phyloP scores from a whole-genome alignment of 2,113 vertebrate genomes.

The Pelobates fuscus region DNA sequence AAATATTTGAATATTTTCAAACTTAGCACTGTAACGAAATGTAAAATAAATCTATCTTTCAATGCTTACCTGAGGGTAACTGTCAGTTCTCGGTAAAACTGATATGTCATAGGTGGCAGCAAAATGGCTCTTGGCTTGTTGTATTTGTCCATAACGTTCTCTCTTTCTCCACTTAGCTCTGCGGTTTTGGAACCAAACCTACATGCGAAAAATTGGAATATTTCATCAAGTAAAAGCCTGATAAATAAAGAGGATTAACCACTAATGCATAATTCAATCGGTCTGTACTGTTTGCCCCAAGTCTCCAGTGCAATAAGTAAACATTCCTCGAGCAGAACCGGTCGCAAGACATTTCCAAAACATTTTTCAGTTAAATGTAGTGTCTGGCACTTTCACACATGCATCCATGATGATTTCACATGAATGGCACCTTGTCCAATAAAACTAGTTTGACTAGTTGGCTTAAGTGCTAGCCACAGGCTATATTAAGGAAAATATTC shows the following conservation, averaged over 20 bases:
- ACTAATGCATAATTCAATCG: constrained; percentile 1
- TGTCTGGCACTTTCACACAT: constrained; percentile 2
- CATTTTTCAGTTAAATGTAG: constrained; percentile 3
- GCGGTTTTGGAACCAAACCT: constrained; percentile 99
- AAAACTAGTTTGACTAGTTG: background rate
- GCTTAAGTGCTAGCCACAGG: background rate
- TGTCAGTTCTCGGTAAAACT: constrained; percentile 89
- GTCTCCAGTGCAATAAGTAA: constrained; percentile 8
- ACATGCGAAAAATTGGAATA: constrained; percentile 18
- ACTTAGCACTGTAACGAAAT: background rate
- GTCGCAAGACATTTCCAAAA: constrained; percentile 12
- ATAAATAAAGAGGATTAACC: constrained; percentile 28
- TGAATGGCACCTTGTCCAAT: constrained; percentile 23
- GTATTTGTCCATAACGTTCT: constrained; percentile 95
- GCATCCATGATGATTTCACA: background rate
- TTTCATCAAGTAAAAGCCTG: constrained; percentile 3
- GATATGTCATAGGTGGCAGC: constrained; percentile 94
- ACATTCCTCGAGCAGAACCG: constrained; percentile 3
- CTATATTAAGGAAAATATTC: background rate
- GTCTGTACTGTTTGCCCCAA: background rate
- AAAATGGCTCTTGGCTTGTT: constrained; percentile 95
- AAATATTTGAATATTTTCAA: constrained; percentile 1
- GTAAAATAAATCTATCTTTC: background rate
- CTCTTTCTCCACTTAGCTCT: constrained; percentile 98
- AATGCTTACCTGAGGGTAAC: constrained; percentile 86